Conservation (phyloP, 2,113 vertebrate genomes). For the Microcebus tavaratra region DNA sequence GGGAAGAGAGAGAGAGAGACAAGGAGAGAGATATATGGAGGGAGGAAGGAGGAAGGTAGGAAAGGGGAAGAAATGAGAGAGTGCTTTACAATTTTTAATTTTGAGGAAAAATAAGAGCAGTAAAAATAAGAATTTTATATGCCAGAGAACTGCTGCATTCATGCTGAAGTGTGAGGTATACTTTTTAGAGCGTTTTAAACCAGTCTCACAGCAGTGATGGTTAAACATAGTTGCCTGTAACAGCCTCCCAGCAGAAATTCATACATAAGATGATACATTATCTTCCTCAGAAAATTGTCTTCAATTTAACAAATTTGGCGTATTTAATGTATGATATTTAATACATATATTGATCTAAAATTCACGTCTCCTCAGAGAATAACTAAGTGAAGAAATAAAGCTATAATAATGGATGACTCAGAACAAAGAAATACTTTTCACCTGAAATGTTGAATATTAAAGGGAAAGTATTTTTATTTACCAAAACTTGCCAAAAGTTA, state of each 20-base stretch:
- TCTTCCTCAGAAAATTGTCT: slow-evolving; percentile 23
- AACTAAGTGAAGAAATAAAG: slow-evolving; percentile 19
- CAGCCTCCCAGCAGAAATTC: not conserved
- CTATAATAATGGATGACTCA: not conserved
- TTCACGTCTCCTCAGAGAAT: not conserved
- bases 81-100: not conserved
- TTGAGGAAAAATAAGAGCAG: not conserved
- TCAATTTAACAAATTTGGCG: not conserved
- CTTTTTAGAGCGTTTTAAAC: slow-evolving; percentile 40
- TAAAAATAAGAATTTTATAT: not conserved
- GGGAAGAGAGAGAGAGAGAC: not conserved
- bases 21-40: not conserved
- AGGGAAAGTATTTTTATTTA: not conserved
- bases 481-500: not conserved
- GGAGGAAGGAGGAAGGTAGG: not conserved
- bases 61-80: not conserved
- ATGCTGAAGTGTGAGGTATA: not conserved
- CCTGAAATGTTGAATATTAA: not conserved
- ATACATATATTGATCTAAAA: slow-evolving; percentile 44
- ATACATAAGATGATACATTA: not conserved
- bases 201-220: not conserved
- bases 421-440: not conserved
- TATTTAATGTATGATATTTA: not conserved
- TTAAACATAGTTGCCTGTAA: not conserved
- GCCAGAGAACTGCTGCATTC: not conserved